phyloP scores from a whole-genome alignment of 2,797 vertebrate species.

The Acrocephalus scirpaceus region DNA sequence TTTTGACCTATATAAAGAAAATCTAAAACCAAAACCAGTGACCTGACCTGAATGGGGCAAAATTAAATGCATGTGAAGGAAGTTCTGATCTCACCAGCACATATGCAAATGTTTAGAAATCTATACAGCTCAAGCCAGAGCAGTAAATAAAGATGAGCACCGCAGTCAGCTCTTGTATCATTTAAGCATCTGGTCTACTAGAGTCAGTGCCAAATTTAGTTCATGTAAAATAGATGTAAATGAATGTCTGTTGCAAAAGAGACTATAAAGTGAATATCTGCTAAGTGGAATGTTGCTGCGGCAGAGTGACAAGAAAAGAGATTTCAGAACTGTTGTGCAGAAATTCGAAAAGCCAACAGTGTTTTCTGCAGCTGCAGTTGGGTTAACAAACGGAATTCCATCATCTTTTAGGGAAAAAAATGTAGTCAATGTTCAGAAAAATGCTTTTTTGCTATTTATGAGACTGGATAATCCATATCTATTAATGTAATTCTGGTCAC shows the following conservation, averaged over 20 bases:
- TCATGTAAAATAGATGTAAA: slow-evolving; percentile 62
- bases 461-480: neutral
- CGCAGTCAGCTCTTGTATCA: slow-evolving; percentile 7
- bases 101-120: slow-evolving; percentile 48
- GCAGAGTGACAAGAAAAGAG: neutral
- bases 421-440: neutral
- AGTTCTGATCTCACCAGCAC: neutral
- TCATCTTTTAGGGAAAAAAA: neutral
- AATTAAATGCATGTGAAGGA: neutral
- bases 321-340: slow-evolving; percentile 6
- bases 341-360: slow-evolving; percentile 5
- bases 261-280: slow-evolving; percentile 24
- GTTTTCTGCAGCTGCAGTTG: slow-evolving; percentile 23
- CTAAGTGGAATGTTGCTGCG: neutral
- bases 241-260: slow-evolving; percentile 49
- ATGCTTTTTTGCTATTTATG: neutral
- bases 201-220: slow-evolving; percentile 53
- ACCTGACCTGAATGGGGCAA: neutral
- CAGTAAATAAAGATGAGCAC: slow-evolving; percentile 33
- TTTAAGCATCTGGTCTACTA: slow-evolving; percentile 56
- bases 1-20: neutral
- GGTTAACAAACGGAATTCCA: neutral
- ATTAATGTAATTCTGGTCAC: neutral
- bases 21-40: neutral
- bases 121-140: slow-evolving; percentile 24